A percentile compares a stretch with the other conserved stretches of the same genome.
Evolutionary conservation across 2,888 invertebrate genomes (phyloP).

Genomic region (Synergus gifuensis): DNA sequence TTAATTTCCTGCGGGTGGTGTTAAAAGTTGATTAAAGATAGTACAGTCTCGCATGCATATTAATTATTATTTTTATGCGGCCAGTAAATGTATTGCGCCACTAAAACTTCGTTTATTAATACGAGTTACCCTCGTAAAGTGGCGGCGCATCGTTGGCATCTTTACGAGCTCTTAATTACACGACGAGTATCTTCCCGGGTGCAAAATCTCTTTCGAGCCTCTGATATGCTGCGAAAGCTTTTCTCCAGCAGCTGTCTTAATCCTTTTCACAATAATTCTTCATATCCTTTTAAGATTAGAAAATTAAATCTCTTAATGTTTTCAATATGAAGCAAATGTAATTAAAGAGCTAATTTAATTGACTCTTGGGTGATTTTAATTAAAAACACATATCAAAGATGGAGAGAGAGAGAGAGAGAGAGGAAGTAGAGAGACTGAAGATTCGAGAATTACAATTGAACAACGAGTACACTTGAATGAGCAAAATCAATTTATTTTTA

Average conservation of each 20-base stretch:
- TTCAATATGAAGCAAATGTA: too few relatives aligned
- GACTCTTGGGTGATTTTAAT: background rate
- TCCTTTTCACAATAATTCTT: background rate
- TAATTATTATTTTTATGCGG: constrained; percentile 66
- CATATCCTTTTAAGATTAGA: background rate
- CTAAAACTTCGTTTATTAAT: constrained; percentile 71
- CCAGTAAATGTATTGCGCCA: constrained; percentile 56
- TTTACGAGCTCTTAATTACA: constrained; percentile 64
- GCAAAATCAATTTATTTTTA: constrained; percentile 26
- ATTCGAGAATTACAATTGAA: constrained; percentile 11
- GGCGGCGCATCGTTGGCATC: constrained; percentile 48
- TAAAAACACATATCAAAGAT: background rate
- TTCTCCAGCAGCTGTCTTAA: background rate
- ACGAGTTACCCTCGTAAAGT: constrained; percentile 69
- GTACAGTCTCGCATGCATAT: constrained; percentile 63
- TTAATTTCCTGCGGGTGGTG: constrained; percentile 65
- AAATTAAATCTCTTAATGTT: background rate
- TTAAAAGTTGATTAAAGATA: constrained; percentile 66
- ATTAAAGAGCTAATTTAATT: background rate
- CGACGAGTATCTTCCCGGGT: constrained; percentile 48
- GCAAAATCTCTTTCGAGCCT: background rate
- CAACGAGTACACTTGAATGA: constrained; percentile 3
- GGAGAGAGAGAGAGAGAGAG: background rate
- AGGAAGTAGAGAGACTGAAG: background rate
- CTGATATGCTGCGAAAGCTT: background rate